phyloP scores from a whole-genome alignment of 2,797 vertebrate species.

The Otus scops region DNA sequence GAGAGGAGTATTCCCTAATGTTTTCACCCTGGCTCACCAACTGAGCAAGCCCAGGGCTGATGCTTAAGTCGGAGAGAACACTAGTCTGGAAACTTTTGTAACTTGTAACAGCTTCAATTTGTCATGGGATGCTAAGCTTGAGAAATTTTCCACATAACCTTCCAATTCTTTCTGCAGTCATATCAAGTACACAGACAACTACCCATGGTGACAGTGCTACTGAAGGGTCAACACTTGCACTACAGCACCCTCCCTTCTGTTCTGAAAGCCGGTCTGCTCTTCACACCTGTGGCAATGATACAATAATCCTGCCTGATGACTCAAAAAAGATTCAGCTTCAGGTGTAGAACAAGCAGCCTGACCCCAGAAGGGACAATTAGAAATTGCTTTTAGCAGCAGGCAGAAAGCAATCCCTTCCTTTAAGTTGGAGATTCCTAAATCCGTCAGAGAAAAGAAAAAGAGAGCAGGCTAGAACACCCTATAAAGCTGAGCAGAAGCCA shows the following conservation, averaged over 20 bases:
- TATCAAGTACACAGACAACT: background rate
- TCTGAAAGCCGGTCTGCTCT: background rate
- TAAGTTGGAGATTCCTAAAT: background rate
- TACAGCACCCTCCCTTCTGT: fast-evolving
- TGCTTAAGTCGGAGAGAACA: background rate
- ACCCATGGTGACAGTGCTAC: background rate
- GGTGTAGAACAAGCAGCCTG: background rate
- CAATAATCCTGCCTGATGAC: no score
- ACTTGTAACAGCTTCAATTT: background rate
- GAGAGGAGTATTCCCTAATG: background rate
- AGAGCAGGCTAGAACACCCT: background rate
- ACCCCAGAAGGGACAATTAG: background rate
- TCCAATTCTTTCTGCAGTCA: background rate
- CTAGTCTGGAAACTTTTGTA: background rate
- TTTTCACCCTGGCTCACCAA: background rate
- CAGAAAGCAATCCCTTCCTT: background rate
- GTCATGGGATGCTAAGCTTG: background rate
- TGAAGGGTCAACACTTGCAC: background rate
- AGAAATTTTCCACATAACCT: background rate
- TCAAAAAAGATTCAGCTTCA: background rate
- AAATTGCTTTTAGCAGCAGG: background rate
- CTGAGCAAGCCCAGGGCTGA: background rate
- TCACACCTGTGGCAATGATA: fast-evolving
- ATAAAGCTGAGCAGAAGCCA: background rate
- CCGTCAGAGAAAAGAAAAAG: background rate